Evolutionary conservation across 2,888 invertebrate genomes (phyloP).

Genomic region (Cantharis nigra): DNA sequence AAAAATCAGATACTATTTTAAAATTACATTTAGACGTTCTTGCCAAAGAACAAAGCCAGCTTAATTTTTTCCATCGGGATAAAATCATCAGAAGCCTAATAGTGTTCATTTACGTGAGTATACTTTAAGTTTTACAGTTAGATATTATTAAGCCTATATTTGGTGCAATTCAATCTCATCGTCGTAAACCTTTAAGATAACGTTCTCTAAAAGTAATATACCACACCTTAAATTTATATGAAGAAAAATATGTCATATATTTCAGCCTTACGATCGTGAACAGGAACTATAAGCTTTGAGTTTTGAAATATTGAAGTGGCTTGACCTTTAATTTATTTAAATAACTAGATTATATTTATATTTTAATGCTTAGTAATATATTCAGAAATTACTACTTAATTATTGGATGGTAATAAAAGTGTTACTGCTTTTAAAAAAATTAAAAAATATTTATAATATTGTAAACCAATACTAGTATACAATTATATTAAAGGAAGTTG

Average conservation of each 20-base stretch:
- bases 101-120: background rate
- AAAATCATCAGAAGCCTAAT: background rate
- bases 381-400: background rate
- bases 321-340: background rate
- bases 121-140: background rate
- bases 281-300: background rate
- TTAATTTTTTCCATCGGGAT: background rate
- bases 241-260: background rate
- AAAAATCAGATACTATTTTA: background rate
- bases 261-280: background rate
- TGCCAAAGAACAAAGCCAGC: too few species aligned
- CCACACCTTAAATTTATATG: background rate
- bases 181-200: background rate
- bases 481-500: too few species aligned
- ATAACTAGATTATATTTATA: background rate
- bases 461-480: too few species aligned
- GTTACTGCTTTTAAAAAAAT: too few species aligned
- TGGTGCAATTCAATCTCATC: background rate
- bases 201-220: background rate
- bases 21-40: background rate
- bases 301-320: background rate
- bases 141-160: background rate
- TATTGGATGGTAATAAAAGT: background rate
- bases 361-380: background rate
- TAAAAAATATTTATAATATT: too few species aligned